Evolutionary conservation across 2,113 vertebrate genomes (phyloP).

Genomic region (Silurus glanis): DNA sequence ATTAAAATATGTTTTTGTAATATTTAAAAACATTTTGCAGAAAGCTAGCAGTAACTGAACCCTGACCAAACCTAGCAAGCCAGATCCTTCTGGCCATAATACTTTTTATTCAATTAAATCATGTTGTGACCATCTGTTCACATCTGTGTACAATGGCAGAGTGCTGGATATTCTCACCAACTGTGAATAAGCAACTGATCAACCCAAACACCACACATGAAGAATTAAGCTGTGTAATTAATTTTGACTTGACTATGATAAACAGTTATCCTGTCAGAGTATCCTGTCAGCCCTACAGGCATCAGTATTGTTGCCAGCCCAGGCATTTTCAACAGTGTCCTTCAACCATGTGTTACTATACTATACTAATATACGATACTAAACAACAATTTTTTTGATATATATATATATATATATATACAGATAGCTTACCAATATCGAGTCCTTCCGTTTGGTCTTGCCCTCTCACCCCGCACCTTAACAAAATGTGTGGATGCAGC

Average conservation of each 20-base stretch:
- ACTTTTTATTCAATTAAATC: background rate
- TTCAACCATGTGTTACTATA: background rate
- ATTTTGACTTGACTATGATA: constrained; percentile 8
- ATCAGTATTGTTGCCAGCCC: background rate
- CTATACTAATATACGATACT: too few species aligned
- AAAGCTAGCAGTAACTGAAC: background rate
- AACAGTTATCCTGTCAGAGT: background rate
- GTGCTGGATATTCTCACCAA: background rate
- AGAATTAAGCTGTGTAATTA: constrained; percentile 18
- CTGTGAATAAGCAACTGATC: constrained; percentile 16
- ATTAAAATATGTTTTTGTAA: background rate
- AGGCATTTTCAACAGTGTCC: background rate
- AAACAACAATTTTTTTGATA: background rate
- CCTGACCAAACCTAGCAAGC: background rate
- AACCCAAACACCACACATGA: background rate
- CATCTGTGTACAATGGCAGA: background rate
- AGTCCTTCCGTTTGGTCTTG: too few species aligned
- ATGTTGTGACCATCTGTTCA: constrained; percentile 15
- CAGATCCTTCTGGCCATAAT: background rate
- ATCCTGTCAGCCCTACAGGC: background rate
- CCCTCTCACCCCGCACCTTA: too few species aligned
- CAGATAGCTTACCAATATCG: too few species aligned
- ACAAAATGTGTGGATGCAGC: too few species aligned
- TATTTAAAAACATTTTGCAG: background rate
- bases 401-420: too few species aligned